Percentiles rank a stretch among this genome's conserved stretches.
Conservation (phyloP, 2,113 vertebrate genomes). For the Micronycteris hirsuta region DNA sequence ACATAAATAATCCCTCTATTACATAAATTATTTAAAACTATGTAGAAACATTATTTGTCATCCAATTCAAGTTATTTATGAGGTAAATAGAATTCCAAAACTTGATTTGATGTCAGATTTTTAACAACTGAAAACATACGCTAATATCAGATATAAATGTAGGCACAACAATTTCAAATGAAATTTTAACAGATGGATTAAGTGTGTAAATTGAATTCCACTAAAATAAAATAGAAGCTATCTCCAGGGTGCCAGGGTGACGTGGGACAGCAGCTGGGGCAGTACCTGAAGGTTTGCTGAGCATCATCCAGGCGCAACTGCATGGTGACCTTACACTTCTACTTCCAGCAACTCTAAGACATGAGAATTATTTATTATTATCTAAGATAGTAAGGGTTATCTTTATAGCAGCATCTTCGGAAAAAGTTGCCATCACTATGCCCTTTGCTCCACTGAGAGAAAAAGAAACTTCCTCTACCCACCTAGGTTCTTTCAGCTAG, state of each 20-base stretch:
- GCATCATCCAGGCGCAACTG: not conserved
- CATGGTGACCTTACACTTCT: not conserved
- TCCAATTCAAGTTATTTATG: not conserved
- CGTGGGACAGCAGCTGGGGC: not conserved
- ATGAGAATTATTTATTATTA: not conserved
- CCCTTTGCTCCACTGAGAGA: not conserved
- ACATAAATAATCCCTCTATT: not conserved
- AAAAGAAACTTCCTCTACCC: not conserved
- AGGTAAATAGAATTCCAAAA: slow-evolving; percentile 19
- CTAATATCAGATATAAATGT: not conserved
- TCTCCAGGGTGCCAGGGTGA: not conserved
- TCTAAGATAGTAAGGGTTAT: not conserved
- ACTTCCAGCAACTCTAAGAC: no score
- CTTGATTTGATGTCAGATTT: not conserved
- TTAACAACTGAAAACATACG: not conserved
- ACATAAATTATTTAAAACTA: not conserved
- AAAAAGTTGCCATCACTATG: not conserved
- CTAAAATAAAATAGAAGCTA: not conserved
- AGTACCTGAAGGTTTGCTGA: not conserved
- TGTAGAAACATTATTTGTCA: not conserved
- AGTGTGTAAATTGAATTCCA: not conserved
- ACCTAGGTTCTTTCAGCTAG: not conserved
- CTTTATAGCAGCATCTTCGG: not conserved
- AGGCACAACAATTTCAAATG: not conserved
- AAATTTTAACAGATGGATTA: slow-evolving; percentile 7